Evolutionary conservation across 2,113 vertebrate genomes (phyloP), one percentile per base, ranked within the genome.

Genomic region (Gobius niger): DNA sequence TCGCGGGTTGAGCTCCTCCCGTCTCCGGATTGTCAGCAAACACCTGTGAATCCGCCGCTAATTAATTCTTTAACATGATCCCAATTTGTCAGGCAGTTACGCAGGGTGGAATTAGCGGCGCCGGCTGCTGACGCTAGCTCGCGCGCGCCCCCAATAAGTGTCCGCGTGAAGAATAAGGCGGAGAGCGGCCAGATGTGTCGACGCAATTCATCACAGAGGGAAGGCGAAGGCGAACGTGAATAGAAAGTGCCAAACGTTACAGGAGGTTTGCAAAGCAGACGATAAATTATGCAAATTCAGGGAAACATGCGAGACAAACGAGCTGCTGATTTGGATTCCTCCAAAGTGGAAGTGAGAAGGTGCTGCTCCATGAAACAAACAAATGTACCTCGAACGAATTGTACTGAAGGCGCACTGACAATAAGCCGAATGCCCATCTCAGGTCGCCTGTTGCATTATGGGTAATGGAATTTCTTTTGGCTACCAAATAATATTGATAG

Each of bases 1-100:
- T 44, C 62, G 68, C 76, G 68, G 3, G 69, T 11, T 57, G 63
- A 70, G 54, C 14, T n/a, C 34, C 70, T 75, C 69, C 69, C 75
- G 44, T 65, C 63, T 69, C 52, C 10, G 80, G 80, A 76, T 76
- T 72, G 75, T 83, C 84, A 62, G 79, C 81, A 87, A 89, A 87
- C 88, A 89, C 86, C 83, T 89, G 90, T 86, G 90, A 84, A 24
- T 75, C 77, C 34, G 13, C 71, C 47, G 63, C 78, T 90, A 88
- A 91, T 90, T 77, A 87, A 91, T 88, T 88, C 83, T 82, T 73
- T 81, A 86, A 89, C 87, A 86, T 67, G 15, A 79, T 83, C 86
- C 73, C 83, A 87, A 85, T 91, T 87, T 88, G 87, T 90, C 83
- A 87, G 73, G 80, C 77, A 61, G 66, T 78, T 72, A 70, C 73